Evolutionary conservation across 2,113 vertebrate species (phyloP), one percentile per base, ranked within the genome.

Genomic region (Aleadryas rufinucha): DNA sequence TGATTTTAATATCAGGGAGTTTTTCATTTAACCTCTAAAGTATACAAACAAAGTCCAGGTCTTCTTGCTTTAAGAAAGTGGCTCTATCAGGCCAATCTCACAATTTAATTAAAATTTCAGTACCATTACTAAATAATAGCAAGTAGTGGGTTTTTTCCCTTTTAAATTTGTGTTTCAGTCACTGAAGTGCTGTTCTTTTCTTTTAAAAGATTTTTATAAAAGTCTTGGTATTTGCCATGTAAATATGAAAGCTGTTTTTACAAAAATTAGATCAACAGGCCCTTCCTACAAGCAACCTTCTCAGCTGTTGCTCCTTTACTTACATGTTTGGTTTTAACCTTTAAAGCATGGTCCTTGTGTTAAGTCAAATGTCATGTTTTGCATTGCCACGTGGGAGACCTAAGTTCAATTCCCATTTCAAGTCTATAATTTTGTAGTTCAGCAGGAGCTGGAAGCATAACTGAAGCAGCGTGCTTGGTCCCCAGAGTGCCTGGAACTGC

Each of bases 241-340:
- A 87, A 95, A 91, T 81, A 87, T 44, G 74, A 89, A 54, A 17
- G 24, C 52, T 60, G 6, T n/a, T 81, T 70, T 87, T 59, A 84
- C 22, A 92, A 88, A 85, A 92, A 89, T 37, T 14, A 50, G 26
- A 84, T 82, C 37, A 79, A 49, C 69, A 84, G 13, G n/a, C 52
- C 30, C 7, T 74, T 47, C 33, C 47, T 39, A 75, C 39, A 78
- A 63, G 26, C 24, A 84, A 13, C 9, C n/a, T 75, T 75, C 69
- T 44, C 16, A 54, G 37, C 12, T 74, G 21, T 33, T 79, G 59
- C 20, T 95, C 17, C 42, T 84, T 89, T 77, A 52, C 39, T 59
- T 41, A 39, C 1, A 21, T 16, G 12, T 50, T 81, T 63, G 16
- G 20, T 63, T 89, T 87, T 63, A 89, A 84, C 39, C 57, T 87